Conservation (phyloP, 2,888 invertebrate species). For the Phaonia tiefii region DNA sequence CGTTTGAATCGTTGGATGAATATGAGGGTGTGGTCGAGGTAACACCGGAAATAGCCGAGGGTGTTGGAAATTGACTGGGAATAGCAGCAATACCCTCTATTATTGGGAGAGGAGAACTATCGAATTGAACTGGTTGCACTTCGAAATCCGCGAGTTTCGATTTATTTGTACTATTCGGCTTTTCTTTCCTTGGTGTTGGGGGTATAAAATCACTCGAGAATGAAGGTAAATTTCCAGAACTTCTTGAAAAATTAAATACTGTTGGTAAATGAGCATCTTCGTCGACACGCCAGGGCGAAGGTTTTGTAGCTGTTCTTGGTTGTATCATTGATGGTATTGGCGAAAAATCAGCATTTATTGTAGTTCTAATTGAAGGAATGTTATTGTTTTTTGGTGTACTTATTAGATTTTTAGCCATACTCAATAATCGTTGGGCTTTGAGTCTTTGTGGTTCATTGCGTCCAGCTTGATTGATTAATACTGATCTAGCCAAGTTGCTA, state of each 20-base stretch:
- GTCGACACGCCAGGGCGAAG: slow-evolving; percentile 78
- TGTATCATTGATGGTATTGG: slow-evolving; percentile 67
- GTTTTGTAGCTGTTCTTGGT: slow-evolving; percentile 7
- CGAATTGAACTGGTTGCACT: neutral
- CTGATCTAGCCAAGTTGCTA: slow-evolving; percentile 74
- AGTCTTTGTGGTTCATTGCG: slow-evolving; percentile 29
- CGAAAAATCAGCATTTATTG: slow-evolving; percentile 66
- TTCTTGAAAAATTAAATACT: slow-evolving; percentile 74
- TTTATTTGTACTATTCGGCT: slow-evolving; percentile 31
- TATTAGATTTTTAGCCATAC: slow-evolving; percentile 72
- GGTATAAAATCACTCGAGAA: slow-evolving; percentile 78
- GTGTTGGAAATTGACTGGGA: neutral
- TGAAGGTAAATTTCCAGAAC: slow-evolving; percentile 76
- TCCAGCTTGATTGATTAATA: slow-evolving; percentile 73
- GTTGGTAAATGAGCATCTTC: slow-evolving; percentile 74
- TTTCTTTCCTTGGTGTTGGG: slow-evolving; percentile 68
- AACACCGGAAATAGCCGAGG: neutral
- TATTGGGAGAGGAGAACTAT: neutral
- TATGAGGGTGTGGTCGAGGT: slow-evolving; percentile 52
- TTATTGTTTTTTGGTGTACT: slow-evolving; percentile 74
- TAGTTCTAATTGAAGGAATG: neutral
- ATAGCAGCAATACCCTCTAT: neutral
- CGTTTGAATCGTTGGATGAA: slow-evolving; percentile 75
- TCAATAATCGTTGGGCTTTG: slow-evolving; percentile 66
- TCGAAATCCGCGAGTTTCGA: no score